Percentiles rank a stretch among this genome's conserved stretches.
Evolutionary conservation across 1,140 invertebrate genomes (phyloP).

Genomic region (Ruditapes philippinarum): DNA sequence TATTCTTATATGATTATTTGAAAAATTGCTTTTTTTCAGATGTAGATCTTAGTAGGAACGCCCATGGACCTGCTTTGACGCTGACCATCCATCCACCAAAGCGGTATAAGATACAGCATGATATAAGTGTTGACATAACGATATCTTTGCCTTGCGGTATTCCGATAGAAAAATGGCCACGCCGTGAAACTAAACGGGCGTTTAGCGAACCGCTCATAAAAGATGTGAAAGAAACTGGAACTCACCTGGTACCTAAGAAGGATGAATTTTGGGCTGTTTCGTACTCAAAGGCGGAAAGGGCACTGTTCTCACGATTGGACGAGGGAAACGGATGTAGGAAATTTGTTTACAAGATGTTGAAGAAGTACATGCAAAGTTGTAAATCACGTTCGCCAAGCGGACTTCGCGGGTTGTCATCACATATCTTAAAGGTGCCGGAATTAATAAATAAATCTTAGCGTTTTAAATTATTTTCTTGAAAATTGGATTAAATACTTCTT

Average conservation of each 20-base stretch:
- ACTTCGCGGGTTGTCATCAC: neutral
- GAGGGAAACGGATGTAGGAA: neutral
- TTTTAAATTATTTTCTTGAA: too few species aligned
- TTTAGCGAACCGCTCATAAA: neutral
- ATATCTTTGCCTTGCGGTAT: neutral
- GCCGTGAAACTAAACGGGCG: neutral
- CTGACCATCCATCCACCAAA: neutral
- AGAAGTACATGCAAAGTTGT: neutral
- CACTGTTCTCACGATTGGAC: neutral
- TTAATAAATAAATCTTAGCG: too few species aligned
- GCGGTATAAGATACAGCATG: neutral
- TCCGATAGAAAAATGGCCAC: neutral
- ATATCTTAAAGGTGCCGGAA: neutral
- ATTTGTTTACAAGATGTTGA: neutral
- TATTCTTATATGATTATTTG: too few species aligned
- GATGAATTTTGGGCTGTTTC: neutral
- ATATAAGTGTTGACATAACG: slow-evolving; percentile 24
- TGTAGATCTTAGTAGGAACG: neutral
- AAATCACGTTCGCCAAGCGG: neutral
- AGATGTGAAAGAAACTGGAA: neutral
- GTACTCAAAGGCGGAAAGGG: neutral
- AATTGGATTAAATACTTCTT: too few species aligned
- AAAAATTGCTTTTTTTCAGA: too few species aligned
- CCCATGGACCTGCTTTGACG: neutral
- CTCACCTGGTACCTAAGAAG: neutral